A percentile compares a stretch with the other conserved stretches of the same genome.
phyloP scores from a whole-genome alignment of 2,797 vertebrate genomes.

The Hippoglossus hippoglossus region DNA sequence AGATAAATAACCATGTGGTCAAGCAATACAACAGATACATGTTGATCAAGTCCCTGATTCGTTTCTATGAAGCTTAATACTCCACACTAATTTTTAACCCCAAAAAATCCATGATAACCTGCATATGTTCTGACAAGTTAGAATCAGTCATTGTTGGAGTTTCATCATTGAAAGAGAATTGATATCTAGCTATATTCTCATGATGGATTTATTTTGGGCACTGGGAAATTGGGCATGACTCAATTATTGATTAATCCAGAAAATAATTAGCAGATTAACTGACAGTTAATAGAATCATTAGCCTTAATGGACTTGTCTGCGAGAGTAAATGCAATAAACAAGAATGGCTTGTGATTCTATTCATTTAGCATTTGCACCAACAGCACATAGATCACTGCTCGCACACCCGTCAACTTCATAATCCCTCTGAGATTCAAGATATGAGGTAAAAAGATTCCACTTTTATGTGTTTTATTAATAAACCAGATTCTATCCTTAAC shows the following conservation, averaged over 20 bases:
- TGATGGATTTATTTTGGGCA: too few species aligned
- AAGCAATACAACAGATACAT: too few species aligned
- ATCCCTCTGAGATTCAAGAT: background rate
- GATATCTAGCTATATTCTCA: too few species aligned
- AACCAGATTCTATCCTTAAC: too few species aligned
- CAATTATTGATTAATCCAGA: background rate
- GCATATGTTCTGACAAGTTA: too few species aligned
- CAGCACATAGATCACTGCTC: background rate
- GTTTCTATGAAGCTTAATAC: background rate
- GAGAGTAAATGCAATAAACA: background rate
- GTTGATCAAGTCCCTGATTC: background rate
- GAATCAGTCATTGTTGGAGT: too few species aligned
- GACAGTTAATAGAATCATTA: too few species aligned
- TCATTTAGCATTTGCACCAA: background rate
- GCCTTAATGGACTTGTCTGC: background rate
- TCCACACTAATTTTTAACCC: background rate
- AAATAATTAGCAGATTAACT: background rate
- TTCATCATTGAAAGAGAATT: too few species aligned
- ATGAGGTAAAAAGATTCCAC: background rate
- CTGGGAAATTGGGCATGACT: background rate
- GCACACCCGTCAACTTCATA: background rate
- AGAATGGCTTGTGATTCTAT: background rate
- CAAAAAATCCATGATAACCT: too few species aligned
- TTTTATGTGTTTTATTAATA: background rate
- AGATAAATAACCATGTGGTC: too few species aligned